These are phyloP conservation scores for Chymomyza procnemis DNA, from an alignment of 2,888 invertebrate genomes.

Conservation along the genomic window DNA sequence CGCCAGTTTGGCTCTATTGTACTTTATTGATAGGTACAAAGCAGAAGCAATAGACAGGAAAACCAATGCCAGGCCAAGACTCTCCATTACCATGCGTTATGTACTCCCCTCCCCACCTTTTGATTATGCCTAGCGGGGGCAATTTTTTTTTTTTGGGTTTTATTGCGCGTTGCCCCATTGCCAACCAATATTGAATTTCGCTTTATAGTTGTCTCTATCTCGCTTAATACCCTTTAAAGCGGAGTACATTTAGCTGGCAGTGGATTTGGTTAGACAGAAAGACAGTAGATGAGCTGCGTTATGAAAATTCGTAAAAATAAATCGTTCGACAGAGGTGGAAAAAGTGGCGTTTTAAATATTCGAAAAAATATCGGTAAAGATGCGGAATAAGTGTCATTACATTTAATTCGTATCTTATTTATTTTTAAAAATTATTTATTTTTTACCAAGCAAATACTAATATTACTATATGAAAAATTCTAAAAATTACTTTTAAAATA, in stretches of 20 bases:
- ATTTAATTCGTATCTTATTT: too few relatives aligned
- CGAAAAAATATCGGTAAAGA: too few relatives aligned
- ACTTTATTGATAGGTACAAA: conserved; percentile 55
- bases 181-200: conserved; percentile 71
- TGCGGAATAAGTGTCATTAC: too few relatives aligned
- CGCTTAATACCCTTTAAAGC: conserved; percentile 47
- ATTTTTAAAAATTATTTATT: too few relatives aligned
- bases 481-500: too few relatives aligned
- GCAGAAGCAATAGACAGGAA: conserved; percentile 29
- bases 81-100: not conserved
- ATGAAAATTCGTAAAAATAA: too few relatives aligned
- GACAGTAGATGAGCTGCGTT: too few relatives aligned
- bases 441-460: too few relatives aligned
- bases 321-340: too few relatives aligned
- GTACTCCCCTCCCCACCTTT: not conserved
- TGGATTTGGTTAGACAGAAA: too few relatives aligned
- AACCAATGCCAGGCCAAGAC: conserved; percentile 17
- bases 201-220: conserved; percentile 44
- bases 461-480: too few relatives aligned
- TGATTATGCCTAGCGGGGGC: conserved; percentile 5
- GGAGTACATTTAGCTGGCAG: not conserved
- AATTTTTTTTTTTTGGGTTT: conserved; percentile 43
- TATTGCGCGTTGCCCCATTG: conserved; percentile 66
- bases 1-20: not conserved
- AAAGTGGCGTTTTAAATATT: too few relatives aligned